These are phyloP conservation scores for Tupaia chinensis DNA, from an alignment of 2,113 vertebrate genomes.

Conservation along the genomic window DNA sequence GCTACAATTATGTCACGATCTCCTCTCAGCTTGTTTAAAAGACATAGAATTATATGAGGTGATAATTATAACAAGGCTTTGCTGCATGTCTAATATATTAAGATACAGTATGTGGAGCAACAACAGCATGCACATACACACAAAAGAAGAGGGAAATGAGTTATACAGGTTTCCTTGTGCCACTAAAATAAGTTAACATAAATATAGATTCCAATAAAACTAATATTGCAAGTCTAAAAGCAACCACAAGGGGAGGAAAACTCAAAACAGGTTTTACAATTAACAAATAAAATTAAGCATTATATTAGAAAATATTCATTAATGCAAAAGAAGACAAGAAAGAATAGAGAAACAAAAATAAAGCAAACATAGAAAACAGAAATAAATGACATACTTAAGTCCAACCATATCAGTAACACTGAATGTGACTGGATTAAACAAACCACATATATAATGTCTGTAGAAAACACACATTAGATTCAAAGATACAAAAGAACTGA, in stretches of 20 bases:
- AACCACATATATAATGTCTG: background rate
- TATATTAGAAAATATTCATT: constrained; percentile 5
- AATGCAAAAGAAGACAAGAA: background rate
- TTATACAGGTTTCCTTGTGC: background rate
- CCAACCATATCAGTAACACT: background rate
- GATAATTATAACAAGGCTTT: background rate
- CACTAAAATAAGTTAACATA: background rate
- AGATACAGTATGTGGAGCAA: background rate
- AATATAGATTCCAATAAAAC: background rate
- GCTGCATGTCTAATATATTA: background rate
- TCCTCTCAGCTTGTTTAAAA: background rate
- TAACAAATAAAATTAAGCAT: background rate
- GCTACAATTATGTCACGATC: background rate
- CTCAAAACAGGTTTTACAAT: background rate
- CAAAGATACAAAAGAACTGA: background rate
- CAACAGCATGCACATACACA: background rate
- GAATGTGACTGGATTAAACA: constrained; percentile 2
- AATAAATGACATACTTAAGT: background rate
- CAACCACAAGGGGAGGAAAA: background rate
- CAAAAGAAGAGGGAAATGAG: background rate
- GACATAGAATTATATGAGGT: background rate
- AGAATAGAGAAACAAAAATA: background rate
- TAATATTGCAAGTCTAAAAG: background rate
- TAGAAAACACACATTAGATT: background rate
- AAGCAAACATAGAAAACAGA: constrained; percentile 6